Base-by-base conservation (phyloP, 1,140 invertebrate genomes). In the Pygmarrhopalites habei region DNA sequence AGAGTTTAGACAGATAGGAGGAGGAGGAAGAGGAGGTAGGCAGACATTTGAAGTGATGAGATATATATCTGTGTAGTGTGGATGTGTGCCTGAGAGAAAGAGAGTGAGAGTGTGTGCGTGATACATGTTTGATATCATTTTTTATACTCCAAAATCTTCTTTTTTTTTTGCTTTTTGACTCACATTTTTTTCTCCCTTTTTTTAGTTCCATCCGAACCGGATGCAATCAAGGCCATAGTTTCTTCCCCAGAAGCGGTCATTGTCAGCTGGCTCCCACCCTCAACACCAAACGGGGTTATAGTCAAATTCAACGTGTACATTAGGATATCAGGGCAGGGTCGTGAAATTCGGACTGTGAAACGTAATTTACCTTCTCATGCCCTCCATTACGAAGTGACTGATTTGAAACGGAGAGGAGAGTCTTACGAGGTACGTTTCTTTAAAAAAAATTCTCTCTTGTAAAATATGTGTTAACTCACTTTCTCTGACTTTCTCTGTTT, bases 261-360 rank as follows among this genome's bases (percentile, higher is more conserved):
- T 47, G 83, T 90, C 43, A 85, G 85, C 64, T 90, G 89, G 89
- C 76, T 86, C 58, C 83, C 86, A 4, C 88, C 88, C 1, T 73
- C 81, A 0, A 79, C 83, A 47, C 83, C 83, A 1, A 90, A 90
- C 73, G 88, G 88, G 2, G 68, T 85, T 55, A 81, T 90, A 32
- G 83, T 80, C 1, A 84, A 86, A 71, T 90, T 87, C 73, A 87
- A 84, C 52, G 81, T 91, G 41, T 88, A 88, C 73, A 86, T 88
- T 84, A 84, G 86, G 65, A 80, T 86, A 69, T 35, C 32, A 35
- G 86, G 86, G 73, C 84, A 86, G 85, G 58, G 65, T 30, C 75
- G 79, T 70, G 78, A 80, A 74, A 73, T 79, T 61, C 85, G 84
- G 43, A 85, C 84, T 0, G 83, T 85, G 72, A 86, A 87, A 73